Conservation (phyloP, 2,797 vertebrate genomes). For the Enteromius mattozi region DNA sequence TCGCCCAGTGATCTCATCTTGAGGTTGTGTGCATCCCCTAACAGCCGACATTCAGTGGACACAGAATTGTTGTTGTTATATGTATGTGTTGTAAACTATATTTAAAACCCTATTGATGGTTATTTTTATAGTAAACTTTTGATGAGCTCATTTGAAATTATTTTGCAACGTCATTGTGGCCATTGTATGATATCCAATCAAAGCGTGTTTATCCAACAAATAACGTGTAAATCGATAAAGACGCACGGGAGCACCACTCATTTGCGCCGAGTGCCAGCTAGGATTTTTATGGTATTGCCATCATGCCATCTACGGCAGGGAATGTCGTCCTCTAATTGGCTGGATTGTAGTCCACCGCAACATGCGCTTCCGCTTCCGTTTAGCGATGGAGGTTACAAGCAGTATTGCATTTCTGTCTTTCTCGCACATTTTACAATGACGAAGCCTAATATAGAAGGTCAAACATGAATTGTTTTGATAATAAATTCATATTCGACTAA, state of each 20-base stretch:
- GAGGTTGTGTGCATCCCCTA: not conserved
- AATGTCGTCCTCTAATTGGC: slow-evolving; percentile 36
- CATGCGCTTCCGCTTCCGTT: slow-evolving; percentile 63
- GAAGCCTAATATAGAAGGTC: not conserved
- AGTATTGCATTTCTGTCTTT: slow-evolving; percentile 49
- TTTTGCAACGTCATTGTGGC: no score
- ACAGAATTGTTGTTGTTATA: no score
- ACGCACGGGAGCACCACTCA: not conserved
- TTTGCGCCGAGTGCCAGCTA: not conserved
- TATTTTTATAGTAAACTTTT: no score
- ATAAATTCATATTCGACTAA: not conserved
- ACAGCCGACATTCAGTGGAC: not conserved
- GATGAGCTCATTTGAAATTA: no score
- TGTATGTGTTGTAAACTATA: no score
- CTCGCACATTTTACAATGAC: slow-evolving; percentile 31
- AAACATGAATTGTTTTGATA: slow-evolving; percentile 26
- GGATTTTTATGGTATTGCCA: not conserved
- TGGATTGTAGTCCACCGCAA: slow-evolving; percentile 2
- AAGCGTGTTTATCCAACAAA: not conserved
- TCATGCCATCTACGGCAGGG: not conserved
- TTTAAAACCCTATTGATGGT: no score
- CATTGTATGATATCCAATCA: not conserved
- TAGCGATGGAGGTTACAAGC: slow-evolving; percentile 57
- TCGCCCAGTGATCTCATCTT: no score
- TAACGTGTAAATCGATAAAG: not conserved